phyloP scores from a whole-genome alignment of 2,888 invertebrate genomes.

The Melanostoma mellinum region DNA sequence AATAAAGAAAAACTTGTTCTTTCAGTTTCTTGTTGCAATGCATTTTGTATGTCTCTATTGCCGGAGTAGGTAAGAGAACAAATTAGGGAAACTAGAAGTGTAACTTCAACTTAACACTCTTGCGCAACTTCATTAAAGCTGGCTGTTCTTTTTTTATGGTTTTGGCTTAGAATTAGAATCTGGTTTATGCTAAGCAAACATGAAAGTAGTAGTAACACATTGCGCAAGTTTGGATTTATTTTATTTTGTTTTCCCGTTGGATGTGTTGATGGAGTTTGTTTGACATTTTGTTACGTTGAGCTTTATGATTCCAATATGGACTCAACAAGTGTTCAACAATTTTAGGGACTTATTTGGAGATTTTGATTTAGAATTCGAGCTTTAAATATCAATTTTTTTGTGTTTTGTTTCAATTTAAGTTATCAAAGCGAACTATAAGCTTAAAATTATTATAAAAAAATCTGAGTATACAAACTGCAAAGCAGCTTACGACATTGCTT shows the following conservation, averaged over 20 bases:
- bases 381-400: background rate
- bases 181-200: slow-evolving; percentile 5
- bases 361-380: background rate
- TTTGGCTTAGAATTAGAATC: slow-evolving; percentile 47
- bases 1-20: slow-evolving; percentile 52
- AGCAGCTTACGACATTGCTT: too few relatives aligned
- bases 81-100: slow-evolving; percentile 67
- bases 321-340: too few relatives aligned
- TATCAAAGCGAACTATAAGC: too few relatives aligned
- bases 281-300: background rate
- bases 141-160: slow-evolving; percentile 18
- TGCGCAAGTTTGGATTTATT: slow-evolving; percentile 6
- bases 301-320: background rate
- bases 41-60: slow-evolving; percentile 19
- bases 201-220: slow-evolving; percentile 9
- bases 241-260: background rate
- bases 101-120: slow-evolving; percentile 42
- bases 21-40: slow-evolving; percentile 22
- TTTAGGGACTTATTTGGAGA: too few relatives aligned
- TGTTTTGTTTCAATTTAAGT: too few relatives aligned
- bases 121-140: slow-evolving; percentile 45
- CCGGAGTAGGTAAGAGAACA: slow-evolving; percentile 31
- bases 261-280: background rate
- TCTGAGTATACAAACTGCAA: too few relatives aligned
- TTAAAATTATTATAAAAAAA: too few relatives aligned